Percentiles rank a stretch among this genome's conserved stretches.
Conservation (phyloP, 2,797 vertebrate species). For the Heterohyrax brucei region DNA sequence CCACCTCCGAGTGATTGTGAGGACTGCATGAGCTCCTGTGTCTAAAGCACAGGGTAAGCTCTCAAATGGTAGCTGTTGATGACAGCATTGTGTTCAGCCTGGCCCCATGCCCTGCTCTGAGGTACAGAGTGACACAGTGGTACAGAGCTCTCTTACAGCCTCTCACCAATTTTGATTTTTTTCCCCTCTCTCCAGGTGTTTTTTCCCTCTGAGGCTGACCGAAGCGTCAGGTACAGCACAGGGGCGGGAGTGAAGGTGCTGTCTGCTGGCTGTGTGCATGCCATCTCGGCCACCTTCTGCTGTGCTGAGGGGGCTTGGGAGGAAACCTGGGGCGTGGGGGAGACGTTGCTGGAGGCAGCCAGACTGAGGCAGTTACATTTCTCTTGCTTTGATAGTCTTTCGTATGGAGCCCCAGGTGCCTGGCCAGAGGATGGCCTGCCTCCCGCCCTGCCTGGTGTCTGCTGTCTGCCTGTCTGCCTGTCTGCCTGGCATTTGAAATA, state of each 20-base stretch:
- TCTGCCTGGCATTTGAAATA: slow-evolving; percentile 73
- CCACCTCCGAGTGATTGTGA: not conserved
- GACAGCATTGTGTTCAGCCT: not conserved
- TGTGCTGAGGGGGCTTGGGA: not conserved
- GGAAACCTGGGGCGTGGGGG: not conserved
- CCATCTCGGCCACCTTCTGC: not conserved
- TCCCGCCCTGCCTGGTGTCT: slow-evolving; percentile 8
- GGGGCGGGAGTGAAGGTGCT: not conserved
- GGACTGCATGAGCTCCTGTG: not conserved
- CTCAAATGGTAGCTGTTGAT: not conserved
- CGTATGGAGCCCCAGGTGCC: slow-evolving; percentile 61
- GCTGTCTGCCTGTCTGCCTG: slow-evolving; percentile 67
- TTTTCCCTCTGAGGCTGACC: not conserved
- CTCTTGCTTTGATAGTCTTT: slow-evolving; percentile 62
- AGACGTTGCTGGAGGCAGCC: not conserved
- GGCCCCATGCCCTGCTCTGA: not conserved
- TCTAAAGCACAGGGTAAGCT: slow-evolving; percentile 23
- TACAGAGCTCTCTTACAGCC: not conserved
- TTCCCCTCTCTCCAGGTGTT: not conserved
- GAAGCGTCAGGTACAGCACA: slow-evolving; percentile 10
- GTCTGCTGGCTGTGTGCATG: not conserved
- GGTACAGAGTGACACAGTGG: not conserved
- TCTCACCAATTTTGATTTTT: not conserved
- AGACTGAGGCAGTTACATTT: not conserved
- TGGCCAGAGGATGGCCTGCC: slow-evolving; percentile 7